These are phyloP conservation scores for Triplophysa siluroides DNA, from an alignment of 2,113 vertebrate genomes.

Conservation along the genomic window DNA sequence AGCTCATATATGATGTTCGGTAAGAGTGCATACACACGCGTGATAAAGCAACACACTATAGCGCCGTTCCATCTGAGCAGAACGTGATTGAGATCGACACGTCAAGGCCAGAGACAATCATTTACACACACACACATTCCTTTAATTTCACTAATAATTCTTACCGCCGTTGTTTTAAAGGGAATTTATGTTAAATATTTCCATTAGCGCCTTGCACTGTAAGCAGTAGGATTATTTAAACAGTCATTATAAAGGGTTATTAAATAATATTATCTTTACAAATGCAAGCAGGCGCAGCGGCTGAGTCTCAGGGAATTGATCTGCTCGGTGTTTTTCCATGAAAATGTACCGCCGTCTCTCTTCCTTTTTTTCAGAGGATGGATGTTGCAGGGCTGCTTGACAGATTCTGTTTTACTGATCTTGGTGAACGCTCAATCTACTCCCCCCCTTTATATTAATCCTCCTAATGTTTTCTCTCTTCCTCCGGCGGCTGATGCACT, in stretches of 20 bases:
- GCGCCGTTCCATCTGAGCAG: conserved; percentile 24
- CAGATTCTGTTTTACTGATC: conserved; percentile 58
- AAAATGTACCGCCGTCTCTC: conserved; percentile 36
- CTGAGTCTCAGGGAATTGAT: conserved; percentile 51
- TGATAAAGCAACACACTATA: neutral
- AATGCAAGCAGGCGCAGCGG: conserved; percentile 45
- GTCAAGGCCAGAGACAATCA: conserved; percentile 13
- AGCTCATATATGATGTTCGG: conserved; percentile 20
- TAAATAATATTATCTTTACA: conserved; percentile 58
- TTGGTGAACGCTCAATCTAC: conserved; percentile 49
- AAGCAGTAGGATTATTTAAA: conserved; percentile 47
- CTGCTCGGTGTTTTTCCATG: conserved; percentile 14
- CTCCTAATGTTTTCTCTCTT: conserved; percentile 54
- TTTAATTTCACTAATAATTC: conserved; percentile 39
- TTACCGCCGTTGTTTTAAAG: conserved; percentile 38
- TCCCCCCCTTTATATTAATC: conserved; percentile 52
- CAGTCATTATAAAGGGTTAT: conserved; percentile 43
- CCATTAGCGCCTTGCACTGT: conserved; percentile 38
- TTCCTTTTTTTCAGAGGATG: conserved; percentile 10
- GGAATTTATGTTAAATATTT: conserved; percentile 44
- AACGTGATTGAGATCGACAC: conserved; percentile 28
- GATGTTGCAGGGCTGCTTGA: conserved; percentile 44
- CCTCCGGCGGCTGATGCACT: conserved; percentile 43
- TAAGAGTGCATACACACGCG: neutral
- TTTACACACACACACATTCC: conserved; percentile 23